Evolutionary conservation across 2,797 vertebrate species (phyloP).

Genomic region (Platyrinchus mystaceus): DNA sequence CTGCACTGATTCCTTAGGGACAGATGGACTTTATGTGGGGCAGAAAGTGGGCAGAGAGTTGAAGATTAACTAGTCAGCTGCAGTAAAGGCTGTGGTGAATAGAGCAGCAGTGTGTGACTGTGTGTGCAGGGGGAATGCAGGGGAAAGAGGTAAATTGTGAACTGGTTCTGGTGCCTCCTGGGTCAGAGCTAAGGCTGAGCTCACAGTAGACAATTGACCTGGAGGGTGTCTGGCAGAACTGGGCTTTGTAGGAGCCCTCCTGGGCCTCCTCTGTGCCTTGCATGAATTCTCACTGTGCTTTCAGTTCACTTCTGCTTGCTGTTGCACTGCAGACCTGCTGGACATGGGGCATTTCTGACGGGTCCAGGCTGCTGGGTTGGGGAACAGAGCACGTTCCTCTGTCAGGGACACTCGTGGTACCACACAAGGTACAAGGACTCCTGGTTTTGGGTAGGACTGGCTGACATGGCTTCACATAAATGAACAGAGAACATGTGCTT

Average conservation of each 20-base stretch:
- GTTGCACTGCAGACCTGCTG: neutral
- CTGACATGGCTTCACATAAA: accelerated
- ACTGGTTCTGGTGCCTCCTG: neutral
- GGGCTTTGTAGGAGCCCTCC: neutral
- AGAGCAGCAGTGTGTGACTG: neutral
- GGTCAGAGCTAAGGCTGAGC: neutral
- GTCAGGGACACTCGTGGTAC: neutral
- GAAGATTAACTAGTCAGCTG: neutral
- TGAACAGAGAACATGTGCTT: neutral
- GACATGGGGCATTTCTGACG: neutral
- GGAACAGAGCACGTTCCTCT: accelerated
- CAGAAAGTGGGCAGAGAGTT: neutral
- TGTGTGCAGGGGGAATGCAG: neutral
- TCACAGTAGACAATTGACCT: neutral
- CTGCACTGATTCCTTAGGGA: neutral
- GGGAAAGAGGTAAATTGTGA: neutral
- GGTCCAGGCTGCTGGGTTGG: neutral
- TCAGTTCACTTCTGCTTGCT: neutral
- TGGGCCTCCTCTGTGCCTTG: neutral
- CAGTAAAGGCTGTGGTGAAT: neutral
- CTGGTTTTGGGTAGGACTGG: neutral
- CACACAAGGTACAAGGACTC: neutral
- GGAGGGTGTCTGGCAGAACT: neutral
- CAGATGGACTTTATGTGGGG: neutral
- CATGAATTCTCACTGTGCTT: neutral